A percentile compares a stretch with the other conserved stretches of the same genome.
These are phyloP conservation scores for Ptyas mucosa DNA, from an alignment of 2,113 vertebrate genomes.

Conservation along the genomic window DNA sequence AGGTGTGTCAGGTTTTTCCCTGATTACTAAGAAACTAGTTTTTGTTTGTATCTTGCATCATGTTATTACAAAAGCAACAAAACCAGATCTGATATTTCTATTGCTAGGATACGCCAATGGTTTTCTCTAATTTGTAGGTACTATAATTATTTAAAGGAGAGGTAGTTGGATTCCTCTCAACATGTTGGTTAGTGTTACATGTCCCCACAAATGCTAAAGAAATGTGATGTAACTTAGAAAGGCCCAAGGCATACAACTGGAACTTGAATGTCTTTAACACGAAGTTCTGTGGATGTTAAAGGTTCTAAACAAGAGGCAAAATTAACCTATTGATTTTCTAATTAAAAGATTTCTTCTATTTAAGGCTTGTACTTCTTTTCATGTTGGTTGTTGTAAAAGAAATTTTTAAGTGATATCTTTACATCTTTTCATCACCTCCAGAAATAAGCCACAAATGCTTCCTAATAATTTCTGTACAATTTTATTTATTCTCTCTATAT, in stretches of 20 bases:
- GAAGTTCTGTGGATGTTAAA: slow-evolving; percentile 15
- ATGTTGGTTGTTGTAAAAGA: not conserved
- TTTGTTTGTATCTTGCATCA: slow-evolving; percentile 62
- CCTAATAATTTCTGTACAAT: not conserved
- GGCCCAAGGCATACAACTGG: slow-evolving; percentile 29
- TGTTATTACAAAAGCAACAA: slow-evolving; percentile 62
- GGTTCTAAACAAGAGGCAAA: slow-evolving; percentile 39
- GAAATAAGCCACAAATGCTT: not conserved
- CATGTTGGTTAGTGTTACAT: slow-evolving; percentile 47
- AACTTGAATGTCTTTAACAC: slow-evolving; percentile 13
- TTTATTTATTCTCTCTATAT: not conserved
- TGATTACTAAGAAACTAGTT: slow-evolving; percentile 66
- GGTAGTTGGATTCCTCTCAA: slow-evolving; percentile 53
- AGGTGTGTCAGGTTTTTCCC: slow-evolving; percentile 59
- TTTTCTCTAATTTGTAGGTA: slow-evolving; percentile 61
- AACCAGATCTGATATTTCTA: slow-evolving; percentile 51
- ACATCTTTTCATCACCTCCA: not conserved
- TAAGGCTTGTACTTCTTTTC: not conserved
- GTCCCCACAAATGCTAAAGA: slow-evolving; percentile 44
- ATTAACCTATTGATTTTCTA: slow-evolving; percentile 43
- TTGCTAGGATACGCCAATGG: slow-evolving; percentile 40
- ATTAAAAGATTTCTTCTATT: not conserved
- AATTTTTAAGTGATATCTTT: not conserved
- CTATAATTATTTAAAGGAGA: slow-evolving; percentile 61
- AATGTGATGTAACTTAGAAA: slow-evolving; percentile 38